Conservation (phyloP, 2,113 vertebrate species). For the Nycticebus coucang region DNA sequence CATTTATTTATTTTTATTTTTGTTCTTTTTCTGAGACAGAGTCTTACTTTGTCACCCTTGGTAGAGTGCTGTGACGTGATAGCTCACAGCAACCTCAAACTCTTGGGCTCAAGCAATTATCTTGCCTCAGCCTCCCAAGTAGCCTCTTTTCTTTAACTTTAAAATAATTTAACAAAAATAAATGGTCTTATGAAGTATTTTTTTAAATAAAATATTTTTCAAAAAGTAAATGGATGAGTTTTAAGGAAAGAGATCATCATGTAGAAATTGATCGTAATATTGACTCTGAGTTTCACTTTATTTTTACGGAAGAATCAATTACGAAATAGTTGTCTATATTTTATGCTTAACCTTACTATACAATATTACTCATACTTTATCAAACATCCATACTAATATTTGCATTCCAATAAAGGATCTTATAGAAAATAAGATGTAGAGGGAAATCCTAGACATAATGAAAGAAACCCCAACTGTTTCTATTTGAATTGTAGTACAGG, state of each 20-base stretch:
- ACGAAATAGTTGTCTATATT: neutral
- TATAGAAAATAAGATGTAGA: neutral
- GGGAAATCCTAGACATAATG: neutral
- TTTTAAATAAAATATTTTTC: slow-evolving; percentile 21
- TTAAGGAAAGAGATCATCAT: neutral
- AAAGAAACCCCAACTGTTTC: neutral
- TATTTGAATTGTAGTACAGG: neutral
- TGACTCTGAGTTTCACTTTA: neutral
- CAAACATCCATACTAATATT: neutral
- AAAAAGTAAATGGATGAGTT: neutral
- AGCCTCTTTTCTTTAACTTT: neutral
- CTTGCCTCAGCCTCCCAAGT: too few species aligned
- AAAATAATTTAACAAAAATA: slow-evolving; percentile 41
- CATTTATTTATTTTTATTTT: too few species aligned
- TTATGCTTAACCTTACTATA: neutral
- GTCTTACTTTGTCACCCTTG: too few species aligned
- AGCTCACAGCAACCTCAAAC: too few species aligned
- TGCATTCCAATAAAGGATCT: neutral
- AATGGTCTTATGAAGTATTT: neutral
- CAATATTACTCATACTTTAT: neutral
- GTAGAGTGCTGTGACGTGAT: too few species aligned
- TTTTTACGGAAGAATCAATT: slow-evolving; percentile 7
- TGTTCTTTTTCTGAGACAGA: too few species aligned
- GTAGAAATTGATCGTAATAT: neutral
- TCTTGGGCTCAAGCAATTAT: too few species aligned